Evolutionary conservation across 1,140 invertebrate genomes (phyloP).

Genomic region (Drosophila bocqueti): DNA sequence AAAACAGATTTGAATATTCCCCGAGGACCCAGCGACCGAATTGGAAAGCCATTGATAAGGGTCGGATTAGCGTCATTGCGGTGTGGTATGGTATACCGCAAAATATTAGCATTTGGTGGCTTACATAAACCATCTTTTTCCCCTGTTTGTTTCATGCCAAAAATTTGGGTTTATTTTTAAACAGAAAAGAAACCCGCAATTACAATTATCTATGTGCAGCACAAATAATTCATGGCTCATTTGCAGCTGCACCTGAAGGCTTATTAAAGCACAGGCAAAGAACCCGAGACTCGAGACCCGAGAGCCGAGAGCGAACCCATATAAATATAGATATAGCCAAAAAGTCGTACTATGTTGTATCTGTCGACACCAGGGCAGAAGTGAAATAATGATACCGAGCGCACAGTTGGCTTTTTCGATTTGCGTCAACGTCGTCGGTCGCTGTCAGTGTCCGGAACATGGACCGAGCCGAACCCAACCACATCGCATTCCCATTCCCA

Average conservation of each 20-base stretch:
- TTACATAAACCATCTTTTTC: slow-evolving; percentile 35
- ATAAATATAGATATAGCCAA: slow-evolving; percentile 28
- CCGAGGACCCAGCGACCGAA: neutral
- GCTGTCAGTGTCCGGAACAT: slow-evolving; percentile 59
- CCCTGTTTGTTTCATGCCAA: slow-evolving; percentile 19
- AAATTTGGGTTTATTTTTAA: slow-evolving; percentile 44
- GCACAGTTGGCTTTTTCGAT: slow-evolving; percentile 73
- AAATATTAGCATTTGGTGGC: neutral
- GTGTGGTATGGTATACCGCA: neutral
- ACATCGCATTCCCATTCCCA: slow-evolving; percentile 6
- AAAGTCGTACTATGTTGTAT: slow-evolving; percentile 22
- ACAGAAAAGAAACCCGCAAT: slow-evolving; percentile 58
- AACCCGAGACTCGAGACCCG: slow-evolving; percentile 13
- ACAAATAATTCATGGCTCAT: slow-evolving; percentile 79
- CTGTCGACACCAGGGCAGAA: slow-evolving; percentile 49
- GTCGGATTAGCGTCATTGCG: slow-evolving; percentile 29
- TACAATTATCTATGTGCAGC: slow-evolving; percentile 49
- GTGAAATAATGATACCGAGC: slow-evolving; percentile 72
- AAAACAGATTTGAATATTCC: slow-evolving; percentile 18
- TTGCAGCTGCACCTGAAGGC: slow-evolving; percentile 78
- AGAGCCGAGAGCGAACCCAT: slow-evolving; percentile 20
- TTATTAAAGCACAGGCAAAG: slow-evolving; percentile 59
- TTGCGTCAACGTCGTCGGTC: slow-evolving; percentile 67
- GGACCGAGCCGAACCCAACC: slow-evolving; percentile 43
- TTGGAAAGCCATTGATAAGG: slow-evolving; percentile 34